A percentile compares a stretch with the other conserved stretches of the same genome.
These are phyloP conservation scores for Lethrus apterus DNA, from an alignment of 1,140 invertebrate species.

Conservation along the genomic window DNA sequence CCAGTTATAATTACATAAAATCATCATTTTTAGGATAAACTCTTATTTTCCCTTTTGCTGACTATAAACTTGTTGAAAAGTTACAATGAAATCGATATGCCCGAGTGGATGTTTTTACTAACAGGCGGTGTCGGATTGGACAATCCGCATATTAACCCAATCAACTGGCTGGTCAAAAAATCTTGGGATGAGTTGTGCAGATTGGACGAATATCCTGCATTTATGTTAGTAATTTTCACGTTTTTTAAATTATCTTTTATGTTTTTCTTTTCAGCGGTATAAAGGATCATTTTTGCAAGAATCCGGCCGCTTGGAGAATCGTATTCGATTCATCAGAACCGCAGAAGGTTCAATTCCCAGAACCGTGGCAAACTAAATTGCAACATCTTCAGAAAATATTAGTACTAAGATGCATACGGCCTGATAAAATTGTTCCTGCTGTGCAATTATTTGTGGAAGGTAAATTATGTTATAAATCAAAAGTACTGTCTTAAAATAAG, in stretches of 20 bases:
- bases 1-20: neutral
- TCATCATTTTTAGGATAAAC: slow-evolving; percentile 57
- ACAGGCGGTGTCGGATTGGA: slow-evolving; percentile 79
- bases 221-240: slow-evolving; percentile 43
- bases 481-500: neutral
- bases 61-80: slow-evolving; percentile 75
- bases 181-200: slow-evolving; percentile 81
- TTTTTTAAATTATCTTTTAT: neutral
- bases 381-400: slow-evolving; percentile 68
- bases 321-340: slow-evolving; percentile 67
- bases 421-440: slow-evolving; percentile 83
- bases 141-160: slow-evolving; percentile 66
- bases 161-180: slow-evolving; percentile 64
- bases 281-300: slow-evolving; percentile 48
- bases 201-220: slow-evolving; percentile 52
- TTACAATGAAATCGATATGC: slow-evolving; percentile 55
- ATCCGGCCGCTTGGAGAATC: slow-evolving; percentile 61
- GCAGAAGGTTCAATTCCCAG: slow-evolving; percentile 57
- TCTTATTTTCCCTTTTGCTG: slow-evolving; percentile 84
- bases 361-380: slow-evolving; percentile 57
- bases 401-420: slow-evolving; percentile 72
- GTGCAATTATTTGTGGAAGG: slow-evolving; percentile 68
- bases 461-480: slow-evolving; percentile 39
- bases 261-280: slow-evolving; percentile 50
- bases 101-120: slow-evolving; percentile 82